These are phyloP conservation scores for Mustelus asterias DNA, from an alignment of 2,113 vertebrate species.

Conservation along the genomic window DNA sequence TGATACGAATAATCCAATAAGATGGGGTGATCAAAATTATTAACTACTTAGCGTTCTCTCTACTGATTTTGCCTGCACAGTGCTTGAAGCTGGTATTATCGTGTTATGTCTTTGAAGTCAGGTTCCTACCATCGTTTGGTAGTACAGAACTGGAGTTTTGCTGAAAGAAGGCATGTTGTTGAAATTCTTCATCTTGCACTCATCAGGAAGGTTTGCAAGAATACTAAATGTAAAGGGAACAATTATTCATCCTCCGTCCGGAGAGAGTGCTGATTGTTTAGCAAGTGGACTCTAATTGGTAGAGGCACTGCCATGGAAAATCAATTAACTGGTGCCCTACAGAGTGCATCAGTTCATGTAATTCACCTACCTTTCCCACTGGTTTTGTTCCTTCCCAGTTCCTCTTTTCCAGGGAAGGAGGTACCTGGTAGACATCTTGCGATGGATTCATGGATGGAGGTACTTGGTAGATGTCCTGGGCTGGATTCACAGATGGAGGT, in stretches of 20 bases:
- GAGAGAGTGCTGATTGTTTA: no score
- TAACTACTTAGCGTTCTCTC: neutral
- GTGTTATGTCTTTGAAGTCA: neutral
- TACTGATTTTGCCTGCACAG: neutral
- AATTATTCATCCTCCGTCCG: no score
- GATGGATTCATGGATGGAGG: slow-evolving; percentile 54
- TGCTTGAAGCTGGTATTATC: neutral
- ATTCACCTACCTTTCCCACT: slow-evolving; percentile 68
- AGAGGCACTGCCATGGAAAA: no score
- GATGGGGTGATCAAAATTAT: neutral
- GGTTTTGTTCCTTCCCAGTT: slow-evolving; percentile 66
- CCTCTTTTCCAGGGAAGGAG: slow-evolving; percentile 67
- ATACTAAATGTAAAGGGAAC: no score
- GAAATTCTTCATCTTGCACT: no score
- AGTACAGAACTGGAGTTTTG: no score
- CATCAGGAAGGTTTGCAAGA: no score
- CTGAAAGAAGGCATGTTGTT: no score
- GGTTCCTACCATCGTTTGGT: neutral
- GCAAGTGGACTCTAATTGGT: no score
- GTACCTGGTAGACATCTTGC: slow-evolving; percentile 70
- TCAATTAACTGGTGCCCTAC: neutral
- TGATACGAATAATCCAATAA: neutral
- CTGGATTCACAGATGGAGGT: slow-evolving; percentile 52
- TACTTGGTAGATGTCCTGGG: slow-evolving; percentile 65
- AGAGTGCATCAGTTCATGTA: neutral